These are phyloP conservation scores for Pachypsylla venusta DNA, from an alignment of 1,140 invertebrate species.

Conservation along the genomic window DNA sequence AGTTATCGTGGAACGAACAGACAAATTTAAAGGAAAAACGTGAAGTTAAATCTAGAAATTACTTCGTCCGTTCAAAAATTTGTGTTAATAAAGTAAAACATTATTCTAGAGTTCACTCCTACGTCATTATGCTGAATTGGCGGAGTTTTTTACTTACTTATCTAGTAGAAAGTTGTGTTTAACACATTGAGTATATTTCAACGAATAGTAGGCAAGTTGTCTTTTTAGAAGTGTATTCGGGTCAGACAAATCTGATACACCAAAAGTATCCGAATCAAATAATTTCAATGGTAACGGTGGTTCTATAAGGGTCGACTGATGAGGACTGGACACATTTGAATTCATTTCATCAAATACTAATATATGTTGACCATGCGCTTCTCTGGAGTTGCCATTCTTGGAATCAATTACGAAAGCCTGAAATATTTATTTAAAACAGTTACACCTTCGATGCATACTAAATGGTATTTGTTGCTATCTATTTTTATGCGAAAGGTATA, in stretches of 20 bases:
- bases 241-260: not conserved
- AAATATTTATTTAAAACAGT: too few species aligned
- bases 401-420: not conserved
- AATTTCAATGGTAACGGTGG: not conserved
- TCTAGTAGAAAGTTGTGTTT: not conserved
- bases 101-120: too few species aligned
- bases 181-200: not conserved
- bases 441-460: too few species aligned
- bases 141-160: too few species aligned
- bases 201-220: not conserved
- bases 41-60: too few species aligned
- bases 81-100: too few species aligned
- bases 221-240: not conserved
- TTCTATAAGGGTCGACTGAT: not conserved
- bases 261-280: not conserved
- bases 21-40: too few species aligned
- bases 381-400: not conserved
- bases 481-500: too few species aligned
- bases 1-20: too few species aligned
- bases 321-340: not conserved
- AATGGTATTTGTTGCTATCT: too few species aligned
- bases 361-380: not conserved
- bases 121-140: too few species aligned
- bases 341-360: not conserved
- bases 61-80: too few species aligned